Percentiles rank a stretch among this genome's conserved stretches.
These are phyloP conservation scores for Meloidogyne hapla DNA, from an alignment of 1,140 invertebrate genomes.

Conservation along the genomic window DNA sequence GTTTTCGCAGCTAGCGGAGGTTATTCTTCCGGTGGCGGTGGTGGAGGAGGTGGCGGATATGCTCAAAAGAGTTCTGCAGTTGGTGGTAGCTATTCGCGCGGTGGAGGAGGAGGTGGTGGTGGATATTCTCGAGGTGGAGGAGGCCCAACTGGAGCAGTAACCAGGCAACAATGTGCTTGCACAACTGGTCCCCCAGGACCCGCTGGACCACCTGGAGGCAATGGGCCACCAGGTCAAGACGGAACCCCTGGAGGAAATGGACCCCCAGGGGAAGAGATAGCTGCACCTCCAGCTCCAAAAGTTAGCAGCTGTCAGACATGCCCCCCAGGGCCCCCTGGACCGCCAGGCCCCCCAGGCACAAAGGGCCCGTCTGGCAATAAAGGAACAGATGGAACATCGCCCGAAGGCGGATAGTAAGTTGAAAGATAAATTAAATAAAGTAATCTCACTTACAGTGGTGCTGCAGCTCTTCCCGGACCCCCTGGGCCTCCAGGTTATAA, in stretches of 20 bases:
- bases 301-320: slow-evolving; percentile 38
- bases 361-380: slow-evolving; percentile 29
- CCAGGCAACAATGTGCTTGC: slow-evolving; percentile 28
- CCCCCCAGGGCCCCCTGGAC: slow-evolving; percentile 46
- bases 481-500: background rate
- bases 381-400: slow-evolving; percentile 8
- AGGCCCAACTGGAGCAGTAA: background rate
- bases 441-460: background rate
- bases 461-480: slow-evolving; percentile 14
- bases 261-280: slow-evolving; percentile 38
- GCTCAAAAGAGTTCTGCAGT: background rate
- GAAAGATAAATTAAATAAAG: background rate
- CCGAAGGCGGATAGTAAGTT: slow-evolving; percentile 18
- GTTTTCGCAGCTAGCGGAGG: background rate
- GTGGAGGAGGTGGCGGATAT: slow-evolving; percentile 20
- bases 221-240: slow-evolving; percentile 35
- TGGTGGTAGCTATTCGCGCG: background rate
- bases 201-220: slow-evolving; percentile 41
- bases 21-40: slow-evolving; percentile 41
- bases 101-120: slow-evolving; percentile 11
- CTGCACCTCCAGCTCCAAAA: slow-evolving; percentile 26
- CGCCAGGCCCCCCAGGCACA: slow-evolving; percentile 24
- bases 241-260: slow-evolving; percentile 40
- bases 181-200: slow-evolving; percentile 43
- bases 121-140: background rate